phyloP scores from a whole-genome alignment of 2,888 invertebrate genomes.

The Dioctria linearis region DNA sequence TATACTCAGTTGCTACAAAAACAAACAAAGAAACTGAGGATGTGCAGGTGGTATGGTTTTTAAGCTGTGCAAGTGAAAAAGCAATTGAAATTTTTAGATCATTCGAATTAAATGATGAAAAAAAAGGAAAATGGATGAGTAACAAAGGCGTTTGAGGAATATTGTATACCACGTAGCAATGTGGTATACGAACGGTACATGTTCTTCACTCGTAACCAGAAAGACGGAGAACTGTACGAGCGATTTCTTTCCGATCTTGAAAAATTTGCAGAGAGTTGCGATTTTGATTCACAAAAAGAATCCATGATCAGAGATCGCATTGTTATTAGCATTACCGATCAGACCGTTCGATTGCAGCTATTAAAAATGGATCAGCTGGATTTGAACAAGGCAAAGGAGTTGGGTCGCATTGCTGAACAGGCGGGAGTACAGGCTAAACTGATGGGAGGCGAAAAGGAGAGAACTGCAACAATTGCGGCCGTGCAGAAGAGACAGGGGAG shows the following conservation, averaged over 20 bases:
- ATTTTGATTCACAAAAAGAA: slow-evolving; percentile 42
- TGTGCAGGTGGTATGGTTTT: slow-evolving; percentile 46
- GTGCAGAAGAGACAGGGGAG: too few relatives aligned
- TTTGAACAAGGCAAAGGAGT: slow-evolving; percentile 15
- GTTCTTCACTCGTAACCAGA: slow-evolving; percentile 10
- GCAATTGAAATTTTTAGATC: slow-evolving; percentile 51
- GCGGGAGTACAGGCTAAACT: slow-evolving; percentile 42
- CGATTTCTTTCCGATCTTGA: neutral
- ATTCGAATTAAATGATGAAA: slow-evolving; percentile 35
- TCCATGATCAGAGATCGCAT: slow-evolving; percentile 30
- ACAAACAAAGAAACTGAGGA: slow-evolving; percentile 27
- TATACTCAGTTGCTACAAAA: slow-evolving; percentile 48
- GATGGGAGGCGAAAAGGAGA: slow-evolving; percentile 50
- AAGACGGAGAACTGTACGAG: slow-evolving; percentile 7
- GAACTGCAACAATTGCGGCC: slow-evolving; percentile 48
- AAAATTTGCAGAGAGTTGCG: slow-evolving; percentile 26
- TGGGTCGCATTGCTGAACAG: slow-evolving; percentile 19
- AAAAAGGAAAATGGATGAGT: slow-evolving; percentile 39
- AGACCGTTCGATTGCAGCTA: slow-evolving; percentile 17
- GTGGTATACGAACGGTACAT: slow-evolving; percentile 26
- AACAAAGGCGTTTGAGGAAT: slow-evolving; percentile 45
- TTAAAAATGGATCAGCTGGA: slow-evolving; percentile 28
- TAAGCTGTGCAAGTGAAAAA: slow-evolving; percentile 51
- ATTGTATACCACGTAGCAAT: slow-evolving; percentile 49
- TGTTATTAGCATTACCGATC: slow-evolving; percentile 15